phyloP scores from a whole-genome alignment of 2,888 invertebrate species.

The Protula sp. region DNA sequence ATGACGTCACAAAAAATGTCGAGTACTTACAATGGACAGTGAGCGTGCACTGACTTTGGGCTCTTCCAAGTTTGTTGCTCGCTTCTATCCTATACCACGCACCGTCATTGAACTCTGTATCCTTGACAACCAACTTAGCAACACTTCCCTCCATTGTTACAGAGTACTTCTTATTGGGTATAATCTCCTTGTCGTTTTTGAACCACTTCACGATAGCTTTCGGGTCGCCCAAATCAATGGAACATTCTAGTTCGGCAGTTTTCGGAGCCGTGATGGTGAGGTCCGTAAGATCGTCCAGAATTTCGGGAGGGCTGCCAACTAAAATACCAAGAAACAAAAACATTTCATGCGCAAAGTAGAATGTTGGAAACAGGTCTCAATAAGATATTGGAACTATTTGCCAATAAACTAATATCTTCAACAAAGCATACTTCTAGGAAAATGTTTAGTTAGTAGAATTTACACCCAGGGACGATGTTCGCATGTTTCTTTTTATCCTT shows the following conservation, averaged over 20 bases:
- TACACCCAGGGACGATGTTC: too few species aligned
- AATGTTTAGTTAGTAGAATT: too few species aligned
- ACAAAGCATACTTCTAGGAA: too few species aligned
- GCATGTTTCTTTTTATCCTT: too few species aligned
- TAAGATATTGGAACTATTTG: too few species aligned
- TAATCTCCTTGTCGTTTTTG: constrained; percentile 44
- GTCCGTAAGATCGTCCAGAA: constrained; percentile 22
- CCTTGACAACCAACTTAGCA: constrained; percentile 62
- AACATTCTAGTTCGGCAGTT: constrained; percentile 16
- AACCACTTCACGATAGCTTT: constrained; percentile 41
- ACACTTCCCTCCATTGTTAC: constrained; percentile 40
- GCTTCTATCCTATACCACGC: constrained; percentile 46
- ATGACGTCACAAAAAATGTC: constrained; percentile 26
- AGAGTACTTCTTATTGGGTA: constrained; percentile 40
- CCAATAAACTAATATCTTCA: too few species aligned
- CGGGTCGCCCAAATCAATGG: constrained; percentile 45
- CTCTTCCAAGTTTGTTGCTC: constrained; percentile 43
- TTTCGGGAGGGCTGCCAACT: constrained; percentile 42
- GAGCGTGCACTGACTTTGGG: constrained; percentile 41
- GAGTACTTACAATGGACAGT: constrained; percentile 44
- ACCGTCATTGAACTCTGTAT: constrained; percentile 41
- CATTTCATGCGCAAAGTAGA: too few species aligned
- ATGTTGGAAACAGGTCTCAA: too few species aligned
- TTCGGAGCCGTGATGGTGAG: constrained; percentile 10
- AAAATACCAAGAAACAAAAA: too few species aligned